Evolutionary conservation across 2,888 invertebrate genomes (phyloP).

Genomic region (Cheilosia vulpina): DNA sequence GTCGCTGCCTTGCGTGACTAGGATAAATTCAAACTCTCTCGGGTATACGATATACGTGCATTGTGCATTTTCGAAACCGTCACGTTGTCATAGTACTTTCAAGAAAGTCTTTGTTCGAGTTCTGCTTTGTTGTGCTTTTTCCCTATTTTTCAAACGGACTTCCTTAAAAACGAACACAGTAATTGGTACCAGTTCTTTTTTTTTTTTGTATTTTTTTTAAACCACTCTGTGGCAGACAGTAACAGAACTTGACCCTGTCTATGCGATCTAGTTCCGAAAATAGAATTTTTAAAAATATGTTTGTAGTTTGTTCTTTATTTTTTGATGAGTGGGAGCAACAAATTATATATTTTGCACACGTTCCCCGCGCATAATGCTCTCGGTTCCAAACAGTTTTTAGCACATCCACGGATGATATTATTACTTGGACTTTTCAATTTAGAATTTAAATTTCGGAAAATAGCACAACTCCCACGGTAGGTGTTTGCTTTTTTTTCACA

Average conservation of each 20-base stretch:
- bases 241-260: conserved; percentile 52
- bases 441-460: conserved; percentile 17
- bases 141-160: not conserved
- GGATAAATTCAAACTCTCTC: conserved; percentile 53
- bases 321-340: conserved; percentile 16
- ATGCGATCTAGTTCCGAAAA: conserved; percentile 39
- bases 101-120: conserved; percentile 32
- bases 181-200: not conserved
- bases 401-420: not conserved
- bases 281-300: conserved; percentile 48
- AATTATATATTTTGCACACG: conserved; percentile 69
- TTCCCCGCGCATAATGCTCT: conserved; percentile 40
- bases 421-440: conserved; percentile 13
- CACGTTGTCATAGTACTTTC: conserved; percentile 36
- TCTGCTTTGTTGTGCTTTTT: conserved; percentile 3
- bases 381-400: conserved; percentile 11
- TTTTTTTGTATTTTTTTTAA: no score
- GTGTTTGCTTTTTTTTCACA: not conserved
- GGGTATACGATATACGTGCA: not conserved
- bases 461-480: conserved; percentile 30
- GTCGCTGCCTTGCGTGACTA: conserved; percentile 49
- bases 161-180: not conserved
- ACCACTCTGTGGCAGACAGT: not conserved
- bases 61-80: conserved; percentile 20
- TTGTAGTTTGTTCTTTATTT: conserved; percentile 15